Base-by-base conservation (phyloP, 2,888 invertebrate species). In the Rhopalosiphum nymphaeae region DNA sequence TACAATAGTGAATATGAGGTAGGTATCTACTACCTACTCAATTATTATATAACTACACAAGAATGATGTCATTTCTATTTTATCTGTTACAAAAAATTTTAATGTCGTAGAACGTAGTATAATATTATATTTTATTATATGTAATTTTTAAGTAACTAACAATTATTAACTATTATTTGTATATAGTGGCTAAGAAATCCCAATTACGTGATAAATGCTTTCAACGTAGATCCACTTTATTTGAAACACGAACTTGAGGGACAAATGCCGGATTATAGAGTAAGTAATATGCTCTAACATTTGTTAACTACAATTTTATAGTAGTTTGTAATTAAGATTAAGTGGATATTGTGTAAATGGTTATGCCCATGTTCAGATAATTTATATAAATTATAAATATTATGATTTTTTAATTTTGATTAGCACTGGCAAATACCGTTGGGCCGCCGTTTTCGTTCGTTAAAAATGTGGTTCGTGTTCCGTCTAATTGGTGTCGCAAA, bases 141-240 rank as follows among this genome's bases (percentile, higher is more conserved):
- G 44, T 46, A 29, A n/a, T n/a, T 13, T 25, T n/a, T 26, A 42
- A 11, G 10, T 0, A 3, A 84, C 42, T 53, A 42, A 91, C 29
- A 84, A 7, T 49, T 91, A 26, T 42, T 49, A 56, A n/a, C 26
- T 25, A 21, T 84, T 53, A 53, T 53, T 84, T 16, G 11, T 94
- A 94, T 94, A 94, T 94, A 57, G 95, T 96, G 96, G 96, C 96
- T 98, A 9, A 98, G 98, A 95, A 97, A 98, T 95, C 98, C 98
- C 95, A 97, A 97, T 91, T 98, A 98, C 97, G 97, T 99, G 94
- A 98, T 99, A 0, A 98, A 99, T 95, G 99, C 99, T 0, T 98
- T 99, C 96, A 99, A 99, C 95, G 99, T 99, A 0, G 99, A 99
- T 96, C 99, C 99, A 0, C 96, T 99, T 0, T 99, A 99, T 95